phyloP scores from a whole-genome alignment of 1,140 invertebrate species.

The Ptiloglossa arizonensis region DNA sequence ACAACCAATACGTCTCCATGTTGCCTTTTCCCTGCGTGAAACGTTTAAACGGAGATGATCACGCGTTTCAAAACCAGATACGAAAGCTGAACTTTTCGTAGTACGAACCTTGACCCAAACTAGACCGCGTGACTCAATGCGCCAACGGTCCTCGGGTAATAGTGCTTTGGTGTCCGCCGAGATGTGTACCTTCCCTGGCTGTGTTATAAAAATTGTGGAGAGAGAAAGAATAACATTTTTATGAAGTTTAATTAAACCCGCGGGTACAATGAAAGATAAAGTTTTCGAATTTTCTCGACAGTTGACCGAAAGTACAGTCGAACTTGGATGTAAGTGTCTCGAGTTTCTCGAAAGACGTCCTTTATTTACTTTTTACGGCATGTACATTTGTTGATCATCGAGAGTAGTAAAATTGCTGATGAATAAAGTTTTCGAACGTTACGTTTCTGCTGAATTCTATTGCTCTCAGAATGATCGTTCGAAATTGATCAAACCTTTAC shows the following conservation, averaged over 20 bases:
- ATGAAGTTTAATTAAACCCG: neutral
- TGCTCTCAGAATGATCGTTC: no score
- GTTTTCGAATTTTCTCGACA: no score
- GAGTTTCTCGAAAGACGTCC: no score
- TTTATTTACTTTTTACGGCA: no score
- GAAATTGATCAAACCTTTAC: no score
- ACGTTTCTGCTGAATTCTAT: no score
- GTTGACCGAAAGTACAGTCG: neutral
- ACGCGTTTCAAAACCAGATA: neutral
- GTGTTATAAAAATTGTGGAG: neutral
- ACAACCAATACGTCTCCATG: constrained; percentile 93
- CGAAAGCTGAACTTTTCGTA: constrained; percentile 8
- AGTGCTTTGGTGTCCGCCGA: constrained; percentile 85
- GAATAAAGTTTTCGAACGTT: no score
- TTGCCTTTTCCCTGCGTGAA: constrained; percentile 90
- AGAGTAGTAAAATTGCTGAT: no score
- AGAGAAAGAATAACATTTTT: neutral
- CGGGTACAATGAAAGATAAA: neutral
- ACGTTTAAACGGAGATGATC: constrained; percentile 49
- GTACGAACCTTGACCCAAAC: constrained; percentile 89
- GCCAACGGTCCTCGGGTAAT: constrained; percentile 84
- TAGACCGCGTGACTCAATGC: constrained; percentile 85
- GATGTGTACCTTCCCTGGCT: constrained; percentile 90
- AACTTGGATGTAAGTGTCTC: no score
- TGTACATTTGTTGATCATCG: no score